Conservation (phyloP, 2,797 vertebrate genomes). For the Paguma larvata region DNA sequence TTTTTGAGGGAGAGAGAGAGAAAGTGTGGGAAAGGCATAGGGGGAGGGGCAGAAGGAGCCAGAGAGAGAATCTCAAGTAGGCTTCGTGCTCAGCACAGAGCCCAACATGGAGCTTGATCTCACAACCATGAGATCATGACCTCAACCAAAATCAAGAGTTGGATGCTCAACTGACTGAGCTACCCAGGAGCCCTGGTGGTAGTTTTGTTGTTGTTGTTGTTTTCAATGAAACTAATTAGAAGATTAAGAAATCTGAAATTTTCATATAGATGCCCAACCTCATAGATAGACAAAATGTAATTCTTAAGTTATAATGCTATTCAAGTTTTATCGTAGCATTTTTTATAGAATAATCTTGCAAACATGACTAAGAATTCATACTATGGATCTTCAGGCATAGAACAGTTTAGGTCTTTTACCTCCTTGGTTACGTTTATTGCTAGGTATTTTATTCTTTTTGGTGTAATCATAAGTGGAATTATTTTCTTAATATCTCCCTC, state of each 20-base stretch:
- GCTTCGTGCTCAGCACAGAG: no score
- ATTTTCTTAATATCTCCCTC: neutral
- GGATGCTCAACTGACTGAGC: no score
- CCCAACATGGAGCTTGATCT: no score
- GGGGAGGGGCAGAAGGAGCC: no score
- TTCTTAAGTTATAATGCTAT: constrained; percentile 18
- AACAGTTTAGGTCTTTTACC: neutral
- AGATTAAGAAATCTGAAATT: constrained; percentile 50
- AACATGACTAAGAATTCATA: constrained; percentile 38
- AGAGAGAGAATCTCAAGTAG: no score
- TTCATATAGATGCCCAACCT: neutral
- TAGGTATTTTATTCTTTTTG: neutral
- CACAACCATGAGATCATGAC: no score
- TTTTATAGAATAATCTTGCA: constrained; percentile 44
- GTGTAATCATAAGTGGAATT: neutral
- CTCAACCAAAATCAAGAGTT: no score
- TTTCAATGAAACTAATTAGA: constrained; percentile 58
- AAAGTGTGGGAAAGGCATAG: no score
- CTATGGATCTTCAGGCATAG: neutral
- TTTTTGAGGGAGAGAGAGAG: no score
- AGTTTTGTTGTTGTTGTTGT: neutral
- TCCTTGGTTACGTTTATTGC: neutral
- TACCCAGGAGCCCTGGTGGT: no score
- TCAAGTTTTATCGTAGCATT: constrained; percentile 27
- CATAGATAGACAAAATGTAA: constrained; percentile 58